Conservation (phyloP, 2,888 invertebrate genomes). For the Chalcosyrphus nemorum region DNA sequence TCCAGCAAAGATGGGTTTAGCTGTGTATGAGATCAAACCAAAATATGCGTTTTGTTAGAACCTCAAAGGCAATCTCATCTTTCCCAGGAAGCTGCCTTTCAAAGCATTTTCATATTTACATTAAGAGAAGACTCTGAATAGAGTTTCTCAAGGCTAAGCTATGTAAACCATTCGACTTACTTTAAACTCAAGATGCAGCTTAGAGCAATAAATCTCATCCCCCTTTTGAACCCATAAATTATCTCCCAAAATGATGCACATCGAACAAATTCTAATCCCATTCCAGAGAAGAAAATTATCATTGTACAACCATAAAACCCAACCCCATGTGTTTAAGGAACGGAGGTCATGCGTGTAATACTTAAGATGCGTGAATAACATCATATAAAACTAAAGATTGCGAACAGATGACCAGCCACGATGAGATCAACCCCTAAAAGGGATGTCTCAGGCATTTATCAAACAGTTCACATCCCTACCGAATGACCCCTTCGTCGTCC, state of each 20-base stretch:
- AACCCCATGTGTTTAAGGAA: slow-evolving; percentile 54
- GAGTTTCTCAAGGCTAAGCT: no score
- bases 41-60: no score
- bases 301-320: slow-evolving; percentile 58
- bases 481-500: slow-evolving; percentile 66
- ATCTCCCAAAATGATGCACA: slow-evolving; percentile 15
- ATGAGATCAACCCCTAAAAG: slow-evolving; percentile 63
- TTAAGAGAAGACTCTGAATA: no score
- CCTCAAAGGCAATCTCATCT: no score
- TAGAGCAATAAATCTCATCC: background rate
- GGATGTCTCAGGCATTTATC: slow-evolving; percentile 27
- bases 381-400: slow-evolving; percentile 57
- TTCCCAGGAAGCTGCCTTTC: no score
- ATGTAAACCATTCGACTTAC: no score
- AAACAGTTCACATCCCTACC: slow-evolving; percentile 43
- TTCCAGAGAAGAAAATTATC: slow-evolving; percentile 26
- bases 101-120: no score
- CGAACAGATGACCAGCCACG: slow-evolving; percentile 63
- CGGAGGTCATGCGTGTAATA: slow-evolving; percentile 72
- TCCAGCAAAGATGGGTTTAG: no score
- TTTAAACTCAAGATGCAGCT: background rate
- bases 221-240: slow-evolving; percentile 34
- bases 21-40: no score
- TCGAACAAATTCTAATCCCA: slow-evolving; percentile 61
- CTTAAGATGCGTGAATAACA: slow-evolving; percentile 73